Evolutionary conservation across 2,797 vertebrate genomes (phyloP).

Genomic region (Thaleichthys pacificus): DNA sequence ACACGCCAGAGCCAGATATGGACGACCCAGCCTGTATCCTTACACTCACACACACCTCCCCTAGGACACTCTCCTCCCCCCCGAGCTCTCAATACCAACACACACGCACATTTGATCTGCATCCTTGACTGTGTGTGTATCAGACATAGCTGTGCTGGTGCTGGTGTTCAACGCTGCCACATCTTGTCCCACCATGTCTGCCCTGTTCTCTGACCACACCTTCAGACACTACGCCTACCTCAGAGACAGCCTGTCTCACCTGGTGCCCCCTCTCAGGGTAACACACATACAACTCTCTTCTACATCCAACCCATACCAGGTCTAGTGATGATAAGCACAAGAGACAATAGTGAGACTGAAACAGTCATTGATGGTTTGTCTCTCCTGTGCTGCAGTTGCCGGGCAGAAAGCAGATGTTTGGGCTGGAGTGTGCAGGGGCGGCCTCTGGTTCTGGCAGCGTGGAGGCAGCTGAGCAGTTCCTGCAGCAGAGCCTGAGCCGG

Average conservation of each 20-base stretch:
- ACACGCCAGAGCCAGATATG: constrained; percentile 97
- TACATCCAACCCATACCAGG: not conserved
- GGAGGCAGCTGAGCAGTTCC: constrained; percentile 90
- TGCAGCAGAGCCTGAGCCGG: constrained; percentile 89
- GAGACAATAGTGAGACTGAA: no score
- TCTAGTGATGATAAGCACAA: no score
- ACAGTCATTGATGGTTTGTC: not conserved
- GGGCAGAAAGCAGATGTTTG: constrained; percentile 82
- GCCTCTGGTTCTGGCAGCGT: constrained; percentile 71
- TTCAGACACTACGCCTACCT: constrained; percentile 96
- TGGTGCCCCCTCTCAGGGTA: constrained; percentile 90
- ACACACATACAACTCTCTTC: constrained; percentile 47
- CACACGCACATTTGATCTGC: constrained; percentile 4
- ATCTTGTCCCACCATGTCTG: constrained; percentile 94
- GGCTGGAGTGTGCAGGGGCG: constrained; percentile 52
- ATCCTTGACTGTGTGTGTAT: constrained; percentile 31
- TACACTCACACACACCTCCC: not conserved
- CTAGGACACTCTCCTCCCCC: not conserved
- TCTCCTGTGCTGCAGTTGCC: constrained; percentile 76
- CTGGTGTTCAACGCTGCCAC: constrained; percentile 95
- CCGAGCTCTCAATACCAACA: no score
- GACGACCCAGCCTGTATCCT: constrained; percentile 99
- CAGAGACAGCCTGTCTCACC: constrained; percentile 94
- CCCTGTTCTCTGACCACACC: constrained; percentile 95
- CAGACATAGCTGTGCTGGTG: constrained; percentile 96